Base-by-base conservation (phyloP, 1,140 invertebrate species). In the Platorchestia sp. region DNA sequence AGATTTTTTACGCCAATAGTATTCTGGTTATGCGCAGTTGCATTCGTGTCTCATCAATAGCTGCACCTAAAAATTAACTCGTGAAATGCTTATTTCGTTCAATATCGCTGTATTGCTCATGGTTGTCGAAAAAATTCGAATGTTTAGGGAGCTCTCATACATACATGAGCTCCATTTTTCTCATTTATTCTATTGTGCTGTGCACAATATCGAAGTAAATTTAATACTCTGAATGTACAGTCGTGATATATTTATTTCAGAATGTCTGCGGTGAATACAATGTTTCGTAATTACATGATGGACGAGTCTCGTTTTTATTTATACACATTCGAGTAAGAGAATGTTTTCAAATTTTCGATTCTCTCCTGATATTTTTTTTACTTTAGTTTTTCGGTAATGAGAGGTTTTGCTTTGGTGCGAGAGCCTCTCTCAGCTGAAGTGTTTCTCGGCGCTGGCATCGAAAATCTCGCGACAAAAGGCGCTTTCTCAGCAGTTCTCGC, bases 401-500 rank as follows among this genome's bases (percentile, higher is more conserved):
- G 59, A 75, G 14, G 36, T 10, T 75, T 75, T 36, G 59, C 59
- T 75, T 75, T 10, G 27, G 27, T 3, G 87, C 41, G 87, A 42
- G 87, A 90, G 87, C 10, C 87, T 41, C 41, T 75, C 59, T 75
- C 41, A 19, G 41, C 0, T 42, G 41, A 41, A 42, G 87, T n/a
- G 44, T 93, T 93, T 93, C 44, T 44, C 91, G 6, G 41, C 45
- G 91, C 91, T 47, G 91, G 91, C 47, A 93, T 93, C 44, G 45
- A 44, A 44, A 93, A 27, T 19, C 45, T 42, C 22, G 41, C 44
- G 43, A 93, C 91, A 93, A 93, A 93, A 93, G 91, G 10, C 91
- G 91, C 91, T 47, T 45, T 93, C 91, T 93, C 91, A 93, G 91
- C 91, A 93, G 41, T 93, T 93, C 91, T 93, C 91, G 45, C 91